Evolutionary conservation across 1,140 invertebrate genomes (phyloP), one percentile per base, ranked within the genome.

Genomic region (Hestina assimilis): DNA sequence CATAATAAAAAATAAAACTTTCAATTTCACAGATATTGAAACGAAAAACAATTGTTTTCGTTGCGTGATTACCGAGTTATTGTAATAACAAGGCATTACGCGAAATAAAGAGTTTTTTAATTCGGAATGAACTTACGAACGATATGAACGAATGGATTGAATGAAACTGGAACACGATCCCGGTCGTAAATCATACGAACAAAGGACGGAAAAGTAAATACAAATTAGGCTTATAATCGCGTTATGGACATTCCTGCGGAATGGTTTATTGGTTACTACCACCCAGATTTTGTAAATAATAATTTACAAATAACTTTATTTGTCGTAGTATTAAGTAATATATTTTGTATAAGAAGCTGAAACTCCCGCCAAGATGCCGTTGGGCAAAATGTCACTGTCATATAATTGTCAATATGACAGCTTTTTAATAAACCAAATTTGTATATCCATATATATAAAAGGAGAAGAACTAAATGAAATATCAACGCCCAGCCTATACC

Each of bases 201-300:
- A 83, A 83, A 80, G 72, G 74, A 75, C 75, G 68, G 79, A 70
- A 75, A 78, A 62, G 69, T 59, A 68, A 74, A 75, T 75, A 80
- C 77, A 80, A 83, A 80, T 80, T 80, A 79, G 63, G 59, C 79
- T 69, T 78, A 72, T 77, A 83, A 79, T 82, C 63, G 71, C 43
- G 43, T 23, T 40, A 33, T 35, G 45, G 45, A 48, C 45, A 48
- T 48, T 47, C 33, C 45, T 47, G 38, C 20, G 28, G 28, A 33
- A 45, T 41, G 17, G 9, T 23, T 43, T 23, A 35, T 19, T 52
- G 15, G 6, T 2, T 9, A 17, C 17, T 26, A 21, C 56, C 56
- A 59, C 56, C 47, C 48, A 58, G 24, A 20, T 11, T 47, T 7
- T 17, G 33, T n/a, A n/a, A n/a, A n/a, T n/a, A n/a, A n/a, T n/a